Base-by-base conservation (phyloP, 2,797 vertebrate genomes). In the Dallia pectoralis region DNA sequence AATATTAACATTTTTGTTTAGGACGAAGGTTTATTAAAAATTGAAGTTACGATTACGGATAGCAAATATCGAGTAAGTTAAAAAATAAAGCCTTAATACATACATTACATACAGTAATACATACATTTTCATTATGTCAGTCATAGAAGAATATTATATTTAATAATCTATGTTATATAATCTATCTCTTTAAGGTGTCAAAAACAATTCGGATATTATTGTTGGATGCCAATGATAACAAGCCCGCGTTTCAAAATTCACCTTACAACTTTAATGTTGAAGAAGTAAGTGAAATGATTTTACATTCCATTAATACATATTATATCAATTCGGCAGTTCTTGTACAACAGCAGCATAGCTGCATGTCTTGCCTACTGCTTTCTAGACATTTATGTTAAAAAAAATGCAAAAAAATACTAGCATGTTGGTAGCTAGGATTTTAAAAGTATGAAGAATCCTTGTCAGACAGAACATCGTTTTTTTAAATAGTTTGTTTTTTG, bases 191-290 rank as follows among this genome's bases (percentile, higher is more conserved):
- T 82, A 75, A 93, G 92, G 0, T 2, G 9, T 0, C 0, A 1
- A 59, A 0, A 56, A 0, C 0, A 0, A 0, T 96, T 14, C 15
- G 0, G 0, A 7, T 98, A 78, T 12, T 94, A 0, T 0, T 65
- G 98, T 77, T 0, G 0, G 95, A 98, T 25, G 87, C 91, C 75
- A 99, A 99, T 0, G 94, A 98, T 89, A 96, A 97, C 0, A 16
- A 0, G 0, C 97, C 97, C 0, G 18, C 87, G 32, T 99, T 99
- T 85, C 0, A 49, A 0, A 0, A 62, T 0, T 4, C 85, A 2
- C 84, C 84, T 0, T 97, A 95, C 71, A 87, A 87, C 3, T 0
- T 0, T 1, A 0, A 0, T 0, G 19, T 96, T 11, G 0, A 0
- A 0, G 97, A 99, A 92, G 97, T 99, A 92, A 85, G 87, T 53